Evolutionary conservation across 2,113 vertebrate species (phyloP).

Genomic region (Nannospalax galili): DNA sequence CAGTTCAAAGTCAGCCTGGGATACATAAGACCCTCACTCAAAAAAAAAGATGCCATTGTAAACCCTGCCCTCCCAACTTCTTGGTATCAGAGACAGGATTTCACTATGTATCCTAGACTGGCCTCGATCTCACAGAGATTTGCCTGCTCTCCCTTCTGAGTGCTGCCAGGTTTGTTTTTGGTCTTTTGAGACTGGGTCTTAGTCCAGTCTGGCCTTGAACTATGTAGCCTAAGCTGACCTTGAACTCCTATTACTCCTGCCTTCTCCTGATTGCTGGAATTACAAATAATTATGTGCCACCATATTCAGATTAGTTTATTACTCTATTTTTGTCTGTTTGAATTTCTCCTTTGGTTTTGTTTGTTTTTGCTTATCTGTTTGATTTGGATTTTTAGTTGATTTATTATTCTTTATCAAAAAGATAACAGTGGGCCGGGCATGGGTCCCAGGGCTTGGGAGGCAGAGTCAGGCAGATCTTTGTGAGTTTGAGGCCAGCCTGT

Average conservation of each 20-base stretch:
- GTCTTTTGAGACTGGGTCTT: background rate
- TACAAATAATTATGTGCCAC: background rate
- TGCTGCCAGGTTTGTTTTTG: background rate
- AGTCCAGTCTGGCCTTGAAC: background rate
- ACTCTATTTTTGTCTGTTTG: too few relatives aligned
- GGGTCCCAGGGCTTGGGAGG: too few relatives aligned
- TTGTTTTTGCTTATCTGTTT: background rate
- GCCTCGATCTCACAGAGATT: too few relatives aligned
- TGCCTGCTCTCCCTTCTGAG: too few relatives aligned
- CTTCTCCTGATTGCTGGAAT: background rate
- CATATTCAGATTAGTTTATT: background rate
- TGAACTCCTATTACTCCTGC: background rate
- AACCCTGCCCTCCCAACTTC: background rate
- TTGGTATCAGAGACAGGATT: background rate
- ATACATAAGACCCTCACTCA: background rate
- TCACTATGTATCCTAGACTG: background rate
- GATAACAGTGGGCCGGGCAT: background rate
- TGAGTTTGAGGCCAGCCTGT: too few relatives aligned
- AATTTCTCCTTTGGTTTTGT: background rate
- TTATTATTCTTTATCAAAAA: constrained; percentile 46
- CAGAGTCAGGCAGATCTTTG: too few relatives aligned
- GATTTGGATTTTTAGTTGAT: background rate
- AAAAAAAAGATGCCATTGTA: background rate
- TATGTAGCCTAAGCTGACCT: background rate
- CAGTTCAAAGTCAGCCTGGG: too few relatives aligned